Percentiles rank a stretch among this genome's conserved stretches.
phyloP scores from a whole-genome alignment of 2,888 invertebrate genomes.

The Agrilus mali region DNA sequence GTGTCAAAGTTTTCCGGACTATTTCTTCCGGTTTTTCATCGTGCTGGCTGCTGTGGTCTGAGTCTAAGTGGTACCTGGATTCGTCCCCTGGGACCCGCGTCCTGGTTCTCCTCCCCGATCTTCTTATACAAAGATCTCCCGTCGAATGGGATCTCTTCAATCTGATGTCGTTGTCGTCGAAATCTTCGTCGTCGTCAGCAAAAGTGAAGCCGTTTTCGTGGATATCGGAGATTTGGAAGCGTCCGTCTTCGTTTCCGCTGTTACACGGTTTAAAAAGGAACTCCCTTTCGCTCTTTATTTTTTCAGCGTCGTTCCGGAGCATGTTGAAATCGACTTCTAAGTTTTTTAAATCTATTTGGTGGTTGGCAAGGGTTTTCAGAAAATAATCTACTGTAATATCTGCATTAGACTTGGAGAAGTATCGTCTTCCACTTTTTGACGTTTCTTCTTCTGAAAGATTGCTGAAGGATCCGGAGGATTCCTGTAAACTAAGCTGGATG shows the following conservation, averaged over 20 bases:
- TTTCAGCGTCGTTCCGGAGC: constrained; percentile 24
- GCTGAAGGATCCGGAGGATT: constrained; percentile 22
- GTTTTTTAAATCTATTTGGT: constrained; percentile 33
- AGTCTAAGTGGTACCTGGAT: constrained; percentile 37
- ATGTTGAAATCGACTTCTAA: constrained; percentile 25
- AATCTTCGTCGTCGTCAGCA: constrained; percentile 29
- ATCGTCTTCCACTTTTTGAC: constrained; percentile 10
- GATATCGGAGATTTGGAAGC: constrained; percentile 40
- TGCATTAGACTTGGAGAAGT: constrained; percentile 33
- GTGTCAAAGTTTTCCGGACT: constrained; percentile 29
- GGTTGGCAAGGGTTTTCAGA: constrained; percentile 37
- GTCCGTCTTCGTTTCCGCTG: constrained; percentile 35
- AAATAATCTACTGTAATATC: constrained; percentile 42
- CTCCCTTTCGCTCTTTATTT: constrained; percentile 22
- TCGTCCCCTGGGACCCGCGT: constrained; percentile 29
- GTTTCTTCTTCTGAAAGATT: constrained; percentile 15
- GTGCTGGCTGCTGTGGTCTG: constrained; percentile 39
- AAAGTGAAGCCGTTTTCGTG: constrained; percentile 36
- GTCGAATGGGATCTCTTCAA: constrained; percentile 38
- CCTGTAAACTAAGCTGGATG: constrained; percentile 40
- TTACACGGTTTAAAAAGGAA: constrained; percentile 31
- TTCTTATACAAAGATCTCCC: constrained; percentile 34
- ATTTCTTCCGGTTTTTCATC: constrained; percentile 40
- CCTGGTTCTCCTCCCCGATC: constrained; percentile 26
- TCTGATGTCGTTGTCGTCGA: constrained; percentile 29